These are phyloP conservation scores for Tribolium madens DNA, from an alignment of 1,140 invertebrate genomes.

Conservation along the genomic window DNA sequence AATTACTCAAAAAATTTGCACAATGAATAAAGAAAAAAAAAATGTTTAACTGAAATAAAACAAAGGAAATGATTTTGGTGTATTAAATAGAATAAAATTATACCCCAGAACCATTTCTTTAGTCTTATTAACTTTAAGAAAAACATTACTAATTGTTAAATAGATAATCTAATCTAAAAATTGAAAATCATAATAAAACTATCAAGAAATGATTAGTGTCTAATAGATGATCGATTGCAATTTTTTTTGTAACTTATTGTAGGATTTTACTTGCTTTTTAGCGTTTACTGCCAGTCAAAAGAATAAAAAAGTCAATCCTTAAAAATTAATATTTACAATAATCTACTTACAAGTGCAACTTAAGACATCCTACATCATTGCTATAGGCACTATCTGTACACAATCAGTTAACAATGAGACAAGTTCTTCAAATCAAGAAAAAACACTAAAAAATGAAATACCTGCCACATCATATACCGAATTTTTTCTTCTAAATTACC, in stretches of 20 bases:
- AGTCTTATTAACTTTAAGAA: neutral
- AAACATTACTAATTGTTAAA: constrained; percentile 14
- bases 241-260: constrained; percentile 34
- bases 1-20: constrained; percentile 48
- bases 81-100: constrained; percentile 7
- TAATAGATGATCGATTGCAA: constrained; percentile 23
- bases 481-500: constrained; percentile 18
- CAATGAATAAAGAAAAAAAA: constrained; percentile 41
- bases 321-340: constrained; percentile 51
- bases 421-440: constrained; percentile 42
- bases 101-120: neutral
- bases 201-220: neutral
- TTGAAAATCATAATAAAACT: constrained; percentile 17
- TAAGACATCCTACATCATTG: constrained; percentile 51
- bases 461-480: constrained; percentile 31
- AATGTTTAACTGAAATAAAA: constrained; percentile 24
- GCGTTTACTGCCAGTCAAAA: constrained; percentile 20
- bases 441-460: constrained; percentile 35
- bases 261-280: constrained; percentile 7
- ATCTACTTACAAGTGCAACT: constrained; percentile 53
- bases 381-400: constrained; percentile 58
- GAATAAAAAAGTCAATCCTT: constrained; percentile 40
- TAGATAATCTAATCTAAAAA: constrained; percentile 1
- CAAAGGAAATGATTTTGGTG: constrained; percentile 13
- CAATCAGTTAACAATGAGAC: constrained; percentile 46